phyloP scores from a whole-genome alignment of 2,797 vertebrate genomes.

The Artibeus lituratus region DNA sequence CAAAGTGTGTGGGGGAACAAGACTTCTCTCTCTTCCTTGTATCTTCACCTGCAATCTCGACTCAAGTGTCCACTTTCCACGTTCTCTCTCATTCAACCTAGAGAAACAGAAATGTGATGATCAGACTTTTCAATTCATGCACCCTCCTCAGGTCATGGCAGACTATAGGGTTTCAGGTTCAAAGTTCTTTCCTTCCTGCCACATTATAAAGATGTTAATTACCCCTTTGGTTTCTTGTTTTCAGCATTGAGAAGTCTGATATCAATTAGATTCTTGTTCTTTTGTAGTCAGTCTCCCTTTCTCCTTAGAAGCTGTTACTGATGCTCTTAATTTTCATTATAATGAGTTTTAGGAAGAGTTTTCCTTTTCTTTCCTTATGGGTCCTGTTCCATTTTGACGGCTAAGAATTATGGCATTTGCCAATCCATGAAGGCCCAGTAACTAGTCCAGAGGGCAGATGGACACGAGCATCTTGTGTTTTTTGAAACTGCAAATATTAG shows the following conservation, averaged over 20 bases:
- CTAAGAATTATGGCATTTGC: neutral
- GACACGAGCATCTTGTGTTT: neutral
- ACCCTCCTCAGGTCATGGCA: neutral
- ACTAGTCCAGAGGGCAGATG: neutral
- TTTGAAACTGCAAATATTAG: neutral
- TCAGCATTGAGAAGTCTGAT: neutral
- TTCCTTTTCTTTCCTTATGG: neutral
- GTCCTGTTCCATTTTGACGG: neutral
- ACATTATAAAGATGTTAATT: neutral
- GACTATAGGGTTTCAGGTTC: neutral
- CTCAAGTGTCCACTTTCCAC: neutral
- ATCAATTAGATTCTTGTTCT: neutral
- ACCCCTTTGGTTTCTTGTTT: neutral
- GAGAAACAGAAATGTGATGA: neutral
- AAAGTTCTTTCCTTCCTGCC: neutral
- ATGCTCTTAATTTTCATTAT: neutral
- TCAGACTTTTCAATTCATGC: neutral
- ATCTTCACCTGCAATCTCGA: neutral
- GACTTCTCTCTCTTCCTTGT: neutral
- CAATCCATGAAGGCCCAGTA: neutral
- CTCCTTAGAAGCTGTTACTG: neutral
- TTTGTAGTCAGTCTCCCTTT: slow-evolving; percentile 3
- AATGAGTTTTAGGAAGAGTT: neutral
- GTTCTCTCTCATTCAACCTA: neutral
- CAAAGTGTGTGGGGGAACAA: neutral